Conservation (phyloP, 1,140 invertebrate genomes). For the Hyles vespertilio region DNA sequence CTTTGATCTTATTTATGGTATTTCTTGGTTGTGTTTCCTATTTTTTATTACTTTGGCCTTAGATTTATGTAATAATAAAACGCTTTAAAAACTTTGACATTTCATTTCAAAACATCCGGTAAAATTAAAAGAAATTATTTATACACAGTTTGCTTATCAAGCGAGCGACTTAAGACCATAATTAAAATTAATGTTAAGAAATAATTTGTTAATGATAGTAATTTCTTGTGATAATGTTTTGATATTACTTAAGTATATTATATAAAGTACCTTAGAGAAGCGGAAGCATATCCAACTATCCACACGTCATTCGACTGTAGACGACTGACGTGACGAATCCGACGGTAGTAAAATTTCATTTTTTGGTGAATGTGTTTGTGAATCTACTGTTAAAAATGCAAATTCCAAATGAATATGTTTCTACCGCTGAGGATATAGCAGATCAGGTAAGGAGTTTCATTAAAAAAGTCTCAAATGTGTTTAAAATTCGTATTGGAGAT, state of each 20-base stretch:
- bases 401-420: slow-evolving; percentile 91
- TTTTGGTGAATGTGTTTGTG: slow-evolving; percentile 55
- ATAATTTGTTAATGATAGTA: neutral
- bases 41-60: neutral
- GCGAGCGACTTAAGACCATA: neutral
- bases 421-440: slow-evolving; percentile 94
- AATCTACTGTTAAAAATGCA: slow-evolving; percentile 79
- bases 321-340: slow-evolving; percentile 32
- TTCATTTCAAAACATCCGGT: slow-evolving; percentile 12
- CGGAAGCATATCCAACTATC: slow-evolving; percentile 69
- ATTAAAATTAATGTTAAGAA: neutral
- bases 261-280: slow-evolving; percentile 11
- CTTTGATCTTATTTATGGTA: neutral
- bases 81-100: slow-evolving; percentile 13
- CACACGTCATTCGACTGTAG: slow-evolving; percentile 65
- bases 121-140: neutral
- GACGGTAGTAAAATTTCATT: slow-evolving; percentile 58
- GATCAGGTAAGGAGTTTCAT: slow-evolving; percentile 85
- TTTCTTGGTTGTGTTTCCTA: neutral
- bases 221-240: slow-evolving; percentile 4
- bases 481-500: slow-evolving; percentile 21
- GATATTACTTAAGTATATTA: neutral
- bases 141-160: neutral
- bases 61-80: neutral
- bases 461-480: slow-evolving; percentile 15